A percentile compares a stretch with the other conserved stretches of the same genome.
These are phyloP conservation scores for Dicrostonyx torquatus DNA, from an alignment of 2,797 vertebrate species.

Conservation along the genomic window DNA sequence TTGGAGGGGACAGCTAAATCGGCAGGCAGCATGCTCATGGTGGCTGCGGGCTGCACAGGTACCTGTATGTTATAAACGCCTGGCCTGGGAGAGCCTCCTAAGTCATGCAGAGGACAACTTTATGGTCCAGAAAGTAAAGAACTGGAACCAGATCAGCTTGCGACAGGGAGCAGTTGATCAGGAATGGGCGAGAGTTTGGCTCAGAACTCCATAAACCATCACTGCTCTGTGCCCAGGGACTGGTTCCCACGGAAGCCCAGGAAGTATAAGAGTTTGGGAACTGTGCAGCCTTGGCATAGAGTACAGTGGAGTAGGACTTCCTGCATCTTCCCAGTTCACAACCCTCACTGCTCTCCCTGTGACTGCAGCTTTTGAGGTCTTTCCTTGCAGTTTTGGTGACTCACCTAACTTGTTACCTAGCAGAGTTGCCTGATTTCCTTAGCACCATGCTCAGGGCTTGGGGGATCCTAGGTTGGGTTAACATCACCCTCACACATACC, in stretches of 20 bases:
- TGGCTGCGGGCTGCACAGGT: constrained; percentile 60
- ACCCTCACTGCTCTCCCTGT: neutral
- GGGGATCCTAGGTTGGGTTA: neutral
- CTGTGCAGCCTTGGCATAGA: neutral
- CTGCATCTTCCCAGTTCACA: neutral
- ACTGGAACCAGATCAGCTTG: constrained; percentile 71
- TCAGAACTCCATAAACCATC: constrained; percentile 68
- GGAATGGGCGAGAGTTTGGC: constrained; percentile 45
- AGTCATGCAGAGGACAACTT: constrained; percentile 79
- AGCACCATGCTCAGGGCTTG: neutral
- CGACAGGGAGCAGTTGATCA: constrained; percentile 76
- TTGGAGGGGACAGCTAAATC: constrained; percentile 73
- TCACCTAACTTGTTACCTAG: too few species aligned
- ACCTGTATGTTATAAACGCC: constrained; percentile 71
- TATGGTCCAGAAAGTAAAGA: constrained; percentile 82
- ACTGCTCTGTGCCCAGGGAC: neutral
- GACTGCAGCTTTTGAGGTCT: neutral
- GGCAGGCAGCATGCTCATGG: constrained; percentile 54
- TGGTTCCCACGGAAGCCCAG: neutral
- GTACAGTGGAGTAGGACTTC: too few species aligned
- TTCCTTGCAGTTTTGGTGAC: neutral
- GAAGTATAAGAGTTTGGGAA: neutral
- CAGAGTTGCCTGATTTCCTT: neutral
- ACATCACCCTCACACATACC: neutral
- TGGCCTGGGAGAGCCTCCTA: constrained; percentile 67